These are phyloP conservation scores for Clistopyga incitator DNA, from an alignment of 2,888 invertebrate species.

Conservation along the genomic window DNA sequence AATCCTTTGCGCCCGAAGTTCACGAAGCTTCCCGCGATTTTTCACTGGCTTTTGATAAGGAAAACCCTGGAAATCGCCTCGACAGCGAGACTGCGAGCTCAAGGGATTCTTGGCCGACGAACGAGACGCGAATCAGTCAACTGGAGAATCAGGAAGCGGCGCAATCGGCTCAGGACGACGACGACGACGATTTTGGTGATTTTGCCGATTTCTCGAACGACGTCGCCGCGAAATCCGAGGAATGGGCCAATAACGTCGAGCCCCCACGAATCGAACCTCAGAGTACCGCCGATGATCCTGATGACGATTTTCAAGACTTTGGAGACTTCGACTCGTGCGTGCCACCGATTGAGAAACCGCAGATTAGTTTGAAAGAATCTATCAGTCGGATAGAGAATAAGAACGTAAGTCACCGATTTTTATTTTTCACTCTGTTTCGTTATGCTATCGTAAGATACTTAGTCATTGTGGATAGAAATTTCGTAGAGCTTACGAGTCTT, in stretches of 20 bases:
- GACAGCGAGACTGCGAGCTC: neutral
- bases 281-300: conserved; percentile 48
- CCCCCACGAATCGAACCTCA: conserved; percentile 67
- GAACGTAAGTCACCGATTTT: conserved; percentile 77
- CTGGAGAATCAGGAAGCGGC: neutral
- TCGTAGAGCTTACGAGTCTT: neutral
- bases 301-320: conserved; percentile 85
- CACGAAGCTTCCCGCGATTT: conserved; percentile 65
- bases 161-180: conserved; percentile 71
- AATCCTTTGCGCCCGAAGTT: conserved; percentile 47
- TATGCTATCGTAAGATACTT: neutral
- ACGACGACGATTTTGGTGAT: conserved; percentile 84
- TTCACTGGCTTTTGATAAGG: conserved; percentile 3
- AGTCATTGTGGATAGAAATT: neutral
- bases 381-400: conserved; percentile 81
- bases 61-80: conserved; percentile 4
- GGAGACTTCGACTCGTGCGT: conserved; percentile 85
- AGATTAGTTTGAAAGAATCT: conserved; percentile 78
- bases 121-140: conserved; percentile 7
- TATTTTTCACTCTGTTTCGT: conserved; percentile 2
- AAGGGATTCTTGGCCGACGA: conserved; percentile 9
- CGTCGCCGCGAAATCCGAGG: conserved; percentile 57
- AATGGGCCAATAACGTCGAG: conserved; percentile 71
- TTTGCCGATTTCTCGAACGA: conserved; percentile 82
- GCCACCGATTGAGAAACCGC: conserved; percentile 71